Percentiles rank a stretch among this genome's conserved stretches.
phyloP scores from a whole-genome alignment of 2,113 vertebrate species.

The Ageneiosus marmoratus region DNA sequence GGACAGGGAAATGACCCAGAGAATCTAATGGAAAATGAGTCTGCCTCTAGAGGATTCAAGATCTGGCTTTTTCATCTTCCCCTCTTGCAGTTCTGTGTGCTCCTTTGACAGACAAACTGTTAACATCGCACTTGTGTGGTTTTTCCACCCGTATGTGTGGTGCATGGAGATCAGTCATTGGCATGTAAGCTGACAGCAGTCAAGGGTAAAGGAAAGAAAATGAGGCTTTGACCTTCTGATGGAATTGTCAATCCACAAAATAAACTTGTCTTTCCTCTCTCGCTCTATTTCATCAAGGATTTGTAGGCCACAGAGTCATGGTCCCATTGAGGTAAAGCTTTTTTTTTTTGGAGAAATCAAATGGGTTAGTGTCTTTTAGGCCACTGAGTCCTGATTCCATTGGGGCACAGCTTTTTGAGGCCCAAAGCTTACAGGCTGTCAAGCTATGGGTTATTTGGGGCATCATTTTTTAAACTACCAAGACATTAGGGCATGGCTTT shows the following conservation, averaged over 20 bases:
- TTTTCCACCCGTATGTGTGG: neutral
- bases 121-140: neutral
- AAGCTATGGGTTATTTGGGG: neutral
- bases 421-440: neutral
- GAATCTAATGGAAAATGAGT: neutral
- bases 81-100: neutral
- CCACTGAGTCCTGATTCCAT: neutral
- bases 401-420: neutral
- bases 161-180: neutral
- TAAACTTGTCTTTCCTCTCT: neutral
- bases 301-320: neutral
- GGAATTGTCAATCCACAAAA: neutral
- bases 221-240: neutral
- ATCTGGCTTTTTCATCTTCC: neutral
- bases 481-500: neutral
- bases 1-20: neutral
- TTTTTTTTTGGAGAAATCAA: neutral
- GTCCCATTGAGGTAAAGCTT: neutral
- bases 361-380: neutral
- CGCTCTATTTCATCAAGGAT: neutral
- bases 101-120: neutral
- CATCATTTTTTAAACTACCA: neutral
- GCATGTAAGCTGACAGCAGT: constrained; percentile 2
- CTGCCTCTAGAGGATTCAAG: neutral
- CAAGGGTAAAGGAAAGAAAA: neutral